A percentile compares a stretch with the other conserved stretches of the same genome.
Evolutionary conservation across 1,140 invertebrate genomes (phyloP).

Genomic region (Bathynomus jamesi): DNA sequence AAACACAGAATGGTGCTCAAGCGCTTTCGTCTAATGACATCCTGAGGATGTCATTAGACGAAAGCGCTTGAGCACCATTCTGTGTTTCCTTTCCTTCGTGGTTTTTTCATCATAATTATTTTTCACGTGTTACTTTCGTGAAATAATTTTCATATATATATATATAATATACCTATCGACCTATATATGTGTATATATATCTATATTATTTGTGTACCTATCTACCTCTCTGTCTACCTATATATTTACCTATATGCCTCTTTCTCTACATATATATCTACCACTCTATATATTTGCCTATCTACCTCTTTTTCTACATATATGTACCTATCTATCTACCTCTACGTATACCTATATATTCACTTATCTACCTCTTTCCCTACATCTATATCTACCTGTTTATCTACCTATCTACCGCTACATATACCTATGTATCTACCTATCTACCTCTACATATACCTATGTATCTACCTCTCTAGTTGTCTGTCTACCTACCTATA

Average conservation of each 20-base stretch:
- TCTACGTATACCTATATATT: too few relatives aligned
- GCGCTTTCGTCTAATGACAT: too few relatives aligned
- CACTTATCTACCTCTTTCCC: neutral
- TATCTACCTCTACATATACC: too few relatives aligned
- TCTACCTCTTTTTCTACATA: neutral
- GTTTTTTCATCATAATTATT: too few relatives aligned
- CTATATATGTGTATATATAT: constrained; percentile 16
- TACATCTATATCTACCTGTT: constrained; percentile 1
- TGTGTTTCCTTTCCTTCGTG: too few relatives aligned
- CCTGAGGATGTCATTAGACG: too few relatives aligned
- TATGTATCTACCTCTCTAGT: neutral
- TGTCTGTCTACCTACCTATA: neutral
- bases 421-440: neutral
- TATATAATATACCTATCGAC: constrained; percentile 8
- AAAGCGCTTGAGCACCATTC: too few relatives aligned
- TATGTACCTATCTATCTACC: neutral
- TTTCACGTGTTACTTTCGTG: too few relatives aligned
- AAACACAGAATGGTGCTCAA: too few relatives aligned
- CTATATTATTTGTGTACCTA: constrained; percentile 9
- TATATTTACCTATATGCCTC: neutral
- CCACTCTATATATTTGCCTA: neutral
- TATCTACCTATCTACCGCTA: neutral
- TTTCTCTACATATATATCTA: neutral
- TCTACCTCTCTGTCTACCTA: neutral
- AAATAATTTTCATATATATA: too few relatives aligned